Conservation (phyloP, 1,140 invertebrate species). For the Cotesia vestalis region DNA sequence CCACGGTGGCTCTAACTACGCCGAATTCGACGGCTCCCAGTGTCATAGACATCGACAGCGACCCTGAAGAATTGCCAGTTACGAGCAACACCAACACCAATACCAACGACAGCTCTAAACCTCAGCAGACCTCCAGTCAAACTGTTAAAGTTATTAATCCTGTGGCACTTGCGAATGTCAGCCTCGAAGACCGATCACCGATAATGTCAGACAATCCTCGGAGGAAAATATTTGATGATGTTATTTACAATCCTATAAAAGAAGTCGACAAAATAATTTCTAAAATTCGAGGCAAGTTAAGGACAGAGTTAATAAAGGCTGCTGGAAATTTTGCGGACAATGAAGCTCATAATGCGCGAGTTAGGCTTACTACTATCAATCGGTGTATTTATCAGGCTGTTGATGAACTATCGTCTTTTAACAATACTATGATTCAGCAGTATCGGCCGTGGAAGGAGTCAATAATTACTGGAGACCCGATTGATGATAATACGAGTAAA, state of each 20-base stretch:
- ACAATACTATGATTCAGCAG: constrained; percentile 25
- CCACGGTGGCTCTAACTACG: neutral
- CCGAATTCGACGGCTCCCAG: constrained; percentile 37
- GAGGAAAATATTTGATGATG: constrained; percentile 12
- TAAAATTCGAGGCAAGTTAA: constrained; percentile 8
- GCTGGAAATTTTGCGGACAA: neutral
- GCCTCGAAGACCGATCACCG: neutral
- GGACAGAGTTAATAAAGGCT: constrained; percentile 4
- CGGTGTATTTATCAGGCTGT: constrained; percentile 23
- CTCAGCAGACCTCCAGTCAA: neutral
- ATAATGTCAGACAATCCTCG: neutral
- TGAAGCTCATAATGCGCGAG: constrained; percentile 1
- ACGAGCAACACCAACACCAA: no score
- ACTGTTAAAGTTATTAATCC: neutral
- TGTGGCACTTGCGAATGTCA: no score
- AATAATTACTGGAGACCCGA: neutral
- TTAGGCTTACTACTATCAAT: constrained; percentile 30
- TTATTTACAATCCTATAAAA: constrained; percentile 16
- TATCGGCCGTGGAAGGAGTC: constrained; percentile 28
- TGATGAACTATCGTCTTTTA: constrained; percentile 23
- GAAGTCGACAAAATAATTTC: constrained; percentile 25
- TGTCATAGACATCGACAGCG: constrained; percentile 60
- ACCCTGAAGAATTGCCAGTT: constrained; percentile 39
- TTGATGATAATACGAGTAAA: neutral
- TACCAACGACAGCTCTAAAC: neutral